Conservation (phyloP, 2,797 vertebrate genomes). For the Cyclopterus lumpus region DNA sequence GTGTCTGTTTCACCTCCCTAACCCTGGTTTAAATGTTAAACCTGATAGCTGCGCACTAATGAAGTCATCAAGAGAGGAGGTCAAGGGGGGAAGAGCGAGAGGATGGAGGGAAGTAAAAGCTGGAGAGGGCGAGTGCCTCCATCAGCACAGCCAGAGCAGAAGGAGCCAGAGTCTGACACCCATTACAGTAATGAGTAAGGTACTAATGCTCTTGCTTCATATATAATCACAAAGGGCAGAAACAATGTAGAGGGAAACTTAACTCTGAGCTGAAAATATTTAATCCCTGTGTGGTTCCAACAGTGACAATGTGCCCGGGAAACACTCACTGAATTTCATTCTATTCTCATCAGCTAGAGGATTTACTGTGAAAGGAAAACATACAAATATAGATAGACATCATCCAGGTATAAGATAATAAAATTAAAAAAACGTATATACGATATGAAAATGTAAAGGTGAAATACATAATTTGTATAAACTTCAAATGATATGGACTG, state of each 20-base stretch:
- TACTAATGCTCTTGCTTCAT: constrained; percentile 75
- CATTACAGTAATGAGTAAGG: constrained; percentile 83
- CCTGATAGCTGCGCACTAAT: constrained; percentile 82
- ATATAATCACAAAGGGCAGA: constrained; percentile 79
- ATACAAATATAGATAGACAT: neutral
- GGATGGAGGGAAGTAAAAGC: constrained; percentile 27
- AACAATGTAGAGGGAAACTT: constrained; percentile 62
- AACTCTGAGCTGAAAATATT: constrained; percentile 50
- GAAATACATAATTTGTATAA: neutral
- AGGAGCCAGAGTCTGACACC: constrained; percentile 74
- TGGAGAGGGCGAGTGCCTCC: constrained; percentile 36
- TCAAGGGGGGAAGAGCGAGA: constrained; percentile 31
- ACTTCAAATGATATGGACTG: too few relatives aligned
- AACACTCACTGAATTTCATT: constrained; percentile 13
- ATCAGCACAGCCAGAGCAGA: constrained; percentile 53
- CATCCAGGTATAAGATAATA: neutral
- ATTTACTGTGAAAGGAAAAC: neutral
- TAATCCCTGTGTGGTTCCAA: constrained; percentile 7
- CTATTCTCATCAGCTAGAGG: neutral
- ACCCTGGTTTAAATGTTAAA: constrained; percentile 87
- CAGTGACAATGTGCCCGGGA: constrained; percentile 22
- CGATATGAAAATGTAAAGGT: neutral
- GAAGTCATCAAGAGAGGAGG: constrained; percentile 78
- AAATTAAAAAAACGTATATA: neutral
- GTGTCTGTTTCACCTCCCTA: constrained; percentile 81